Base-by-base conservation (phyloP, 2,113 vertebrate genomes). In the Eurypyga helias region DNA sequence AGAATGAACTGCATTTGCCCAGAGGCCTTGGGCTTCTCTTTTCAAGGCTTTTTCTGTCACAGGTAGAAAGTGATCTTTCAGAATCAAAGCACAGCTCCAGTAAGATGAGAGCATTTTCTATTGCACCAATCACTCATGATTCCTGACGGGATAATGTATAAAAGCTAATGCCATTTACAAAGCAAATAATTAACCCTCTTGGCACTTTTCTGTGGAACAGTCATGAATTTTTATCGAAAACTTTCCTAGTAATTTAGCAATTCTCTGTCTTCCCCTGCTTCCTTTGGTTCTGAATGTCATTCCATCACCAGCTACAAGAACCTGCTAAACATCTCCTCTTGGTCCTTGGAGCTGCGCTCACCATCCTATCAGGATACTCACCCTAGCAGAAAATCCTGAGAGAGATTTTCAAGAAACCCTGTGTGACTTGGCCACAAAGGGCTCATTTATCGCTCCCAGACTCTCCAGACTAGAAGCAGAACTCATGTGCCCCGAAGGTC, bases 131-230 rank as follows among this genome's bases (percentile, higher is more conserved):
- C 84, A 76, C 24, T 94, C 66, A 41, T 11, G 54, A 83, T 76
- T 93, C 64, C 62, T 69, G 87, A 83, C 4, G 7, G 65, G 61
- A 34, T 46, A 88, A 58, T 34, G n/a, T n/a, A 82, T 62, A 76
- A 89, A 89, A 91, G 58, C 33, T 52, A 95, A 78, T 2, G 4
- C 26, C 17, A 7, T 91, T 96, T 87, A 77, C 66, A 90, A 69
- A 95, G 73, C 55, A 83, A 93, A 89, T 77, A n/a, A 49, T 83
- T 77, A 93, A 95, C 58, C 49, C 49, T 75, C 94, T 72, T 79
- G 87, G 70, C 48, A 85, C n/a, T 55, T 61, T 31, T 80, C 58
- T 46, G 16, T 58, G 46, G n/a, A 73, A 46, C 13, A 11, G 3
- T 51, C 46, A 66, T 24, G 49, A 61, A n/a, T 62, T 78, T 89